These are phyloP conservation scores for Hypercompe scribonia DNA, from an alignment of 2,888 invertebrate species.

Conservation along the genomic window DNA sequence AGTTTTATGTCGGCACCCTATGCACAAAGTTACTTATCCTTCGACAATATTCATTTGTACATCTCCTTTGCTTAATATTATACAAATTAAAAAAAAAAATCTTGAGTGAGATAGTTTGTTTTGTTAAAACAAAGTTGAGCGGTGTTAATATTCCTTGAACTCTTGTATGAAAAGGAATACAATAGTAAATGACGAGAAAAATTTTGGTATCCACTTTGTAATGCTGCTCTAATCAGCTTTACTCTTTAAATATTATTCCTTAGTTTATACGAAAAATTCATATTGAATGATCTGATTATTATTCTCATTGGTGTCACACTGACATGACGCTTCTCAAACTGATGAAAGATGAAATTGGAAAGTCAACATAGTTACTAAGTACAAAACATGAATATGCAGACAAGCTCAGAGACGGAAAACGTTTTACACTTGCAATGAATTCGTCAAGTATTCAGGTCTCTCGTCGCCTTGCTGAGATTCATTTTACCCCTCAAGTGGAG, in stretches of 20 bases:
- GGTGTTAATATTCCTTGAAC: neutral
- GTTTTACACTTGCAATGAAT: slow-evolving; percentile 54
- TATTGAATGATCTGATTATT: neutral
- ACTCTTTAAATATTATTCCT: neutral
- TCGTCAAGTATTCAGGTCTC: slow-evolving; percentile 49
- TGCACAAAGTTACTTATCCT: no score
- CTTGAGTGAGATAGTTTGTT: neutral
- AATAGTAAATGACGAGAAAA: neutral
- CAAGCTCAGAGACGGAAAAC: slow-evolving; percentile 41
- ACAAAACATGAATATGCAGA: slow-evolving; percentile 52
- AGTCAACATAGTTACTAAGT: slow-evolving; percentile 20
- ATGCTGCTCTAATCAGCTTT: neutral
- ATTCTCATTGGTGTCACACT: no score
- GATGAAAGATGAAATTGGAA: neutral
- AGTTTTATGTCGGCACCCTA: no score
- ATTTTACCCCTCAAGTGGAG: slow-evolving; percentile 1
- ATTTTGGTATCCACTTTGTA: neutral
- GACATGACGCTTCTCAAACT: no score
- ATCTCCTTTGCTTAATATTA: no score
- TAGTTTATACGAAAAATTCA: neutral
- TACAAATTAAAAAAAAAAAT: no score
- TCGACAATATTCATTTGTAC: no score
- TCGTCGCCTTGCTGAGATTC: slow-evolving; percentile 7
- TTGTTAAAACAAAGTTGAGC: neutral
- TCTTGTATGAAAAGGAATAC: neutral